Evolutionary conservation across 2,113 vertebrate genomes (phyloP).

Genomic region (Stigmatopora argus): DNA sequence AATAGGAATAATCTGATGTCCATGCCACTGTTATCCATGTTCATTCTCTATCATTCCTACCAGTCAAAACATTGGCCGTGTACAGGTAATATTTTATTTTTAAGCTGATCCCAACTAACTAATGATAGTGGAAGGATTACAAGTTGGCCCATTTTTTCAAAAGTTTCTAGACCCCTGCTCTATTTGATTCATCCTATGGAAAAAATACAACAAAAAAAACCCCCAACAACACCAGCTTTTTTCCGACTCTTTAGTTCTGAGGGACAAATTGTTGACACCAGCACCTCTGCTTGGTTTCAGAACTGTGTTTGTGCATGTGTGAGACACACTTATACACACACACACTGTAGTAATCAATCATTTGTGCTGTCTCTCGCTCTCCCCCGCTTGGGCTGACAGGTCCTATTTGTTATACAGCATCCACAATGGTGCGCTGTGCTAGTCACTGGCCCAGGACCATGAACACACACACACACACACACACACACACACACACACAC

Average conservation of each 20-base stretch:
- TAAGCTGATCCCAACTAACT: too few relatives aligned
- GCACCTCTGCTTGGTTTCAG: slow-evolving; percentile 6
- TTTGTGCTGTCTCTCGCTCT: slow-evolving; percentile 10
- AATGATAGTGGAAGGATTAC: too few relatives aligned
- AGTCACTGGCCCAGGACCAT: neutral
- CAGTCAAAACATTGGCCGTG: too few relatives aligned
- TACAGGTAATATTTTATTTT: too few relatives aligned
- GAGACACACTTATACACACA: neutral
- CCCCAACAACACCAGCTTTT: neutral
- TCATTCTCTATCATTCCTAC: too few relatives aligned
- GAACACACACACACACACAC: slow-evolving; percentile 2
- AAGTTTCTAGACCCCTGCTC: neutral
- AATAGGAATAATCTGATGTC: too few relatives aligned
- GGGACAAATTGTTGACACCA: slow-evolving; percentile 7
- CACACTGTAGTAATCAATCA: slow-evolving; percentile 16
- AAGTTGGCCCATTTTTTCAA: neutral
- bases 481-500: neutral
- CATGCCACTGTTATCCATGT: too few relatives aligned
- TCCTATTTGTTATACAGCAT: slow-evolving; percentile 15
- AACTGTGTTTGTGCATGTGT: neutral
- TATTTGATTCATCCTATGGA: neutral
- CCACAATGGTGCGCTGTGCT: slow-evolving; percentile 4
- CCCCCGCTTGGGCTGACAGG: slow-evolving; percentile 6
- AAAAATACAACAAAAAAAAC: neutral
- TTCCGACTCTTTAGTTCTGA: neutral